These are phyloP conservation scores for Diuraphis noxia DNA, from an alignment of 1,140 invertebrate genomes.

Conservation along the genomic window DNA sequence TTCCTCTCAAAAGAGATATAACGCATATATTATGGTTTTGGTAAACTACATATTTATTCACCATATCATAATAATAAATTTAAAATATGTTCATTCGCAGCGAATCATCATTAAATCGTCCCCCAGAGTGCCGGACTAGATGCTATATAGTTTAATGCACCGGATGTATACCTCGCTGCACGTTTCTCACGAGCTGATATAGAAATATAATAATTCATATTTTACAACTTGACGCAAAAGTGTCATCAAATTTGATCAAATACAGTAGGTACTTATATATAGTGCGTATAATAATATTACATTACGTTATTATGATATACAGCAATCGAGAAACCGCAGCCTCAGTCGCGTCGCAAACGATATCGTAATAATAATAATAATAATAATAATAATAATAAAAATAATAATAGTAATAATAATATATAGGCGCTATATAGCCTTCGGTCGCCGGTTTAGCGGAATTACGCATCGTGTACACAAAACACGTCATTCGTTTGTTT, in stretches of 20 bases:
- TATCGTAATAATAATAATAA: not conserved
- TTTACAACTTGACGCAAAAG: not conserved
- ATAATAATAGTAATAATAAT: not conserved
- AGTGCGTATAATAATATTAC: not conserved
- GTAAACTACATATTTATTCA: not conserved
- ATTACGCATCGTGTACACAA: not conserved
- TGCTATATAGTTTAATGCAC: not conserved
- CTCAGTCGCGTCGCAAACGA: not conserved
- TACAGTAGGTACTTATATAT: not conserved
- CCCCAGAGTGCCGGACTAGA: not conserved
- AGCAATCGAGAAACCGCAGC: not conserved
- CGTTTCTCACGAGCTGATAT: not conserved
- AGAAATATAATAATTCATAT: not conserved
- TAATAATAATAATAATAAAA: not conserved
- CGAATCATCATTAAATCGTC: not conserved
- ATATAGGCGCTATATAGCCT: not conserved
- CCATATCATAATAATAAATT: too few relatives aligned
- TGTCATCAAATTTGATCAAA: conserved; percentile 2
- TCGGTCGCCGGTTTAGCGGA: not conserved
- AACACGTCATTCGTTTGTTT: conserved; percentile 37
- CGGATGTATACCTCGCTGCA: not conserved
- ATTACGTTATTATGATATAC: too few relatives aligned
- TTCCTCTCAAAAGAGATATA: not conserved
- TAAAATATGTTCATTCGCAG: not conserved
- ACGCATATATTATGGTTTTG: not conserved